Base-by-base conservation (phyloP, 2,888 invertebrate species). In the Amphimallon solstitiale region DNA sequence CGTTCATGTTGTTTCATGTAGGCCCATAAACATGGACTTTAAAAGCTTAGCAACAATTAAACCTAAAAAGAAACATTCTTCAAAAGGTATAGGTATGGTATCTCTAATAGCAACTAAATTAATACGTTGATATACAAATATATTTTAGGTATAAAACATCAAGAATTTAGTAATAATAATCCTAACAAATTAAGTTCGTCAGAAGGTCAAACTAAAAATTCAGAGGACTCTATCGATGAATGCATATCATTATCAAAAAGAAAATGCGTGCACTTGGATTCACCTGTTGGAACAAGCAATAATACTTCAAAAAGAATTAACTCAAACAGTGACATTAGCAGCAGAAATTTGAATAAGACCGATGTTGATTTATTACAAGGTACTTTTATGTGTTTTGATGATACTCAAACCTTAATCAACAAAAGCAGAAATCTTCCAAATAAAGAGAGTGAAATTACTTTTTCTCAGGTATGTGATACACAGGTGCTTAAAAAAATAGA, bases 401-500 rank as follows among this genome's bases (percentile, higher is more conserved):
- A 65, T 45, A 68, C 68, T 0, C 68, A 65, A 62, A 49, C 45
- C 2, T 62, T 68, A 49, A 46, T 68, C 15, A 29, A 45, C 6
- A 17, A 15, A 34, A 49, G 14, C 14, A 43, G 34, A 17, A 35
- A 45, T 15, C 1, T 4, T 34, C 43, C 45, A 51, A 61, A 59
- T 2, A 56, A 29, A 6, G 15, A 12, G 40, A 34, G 12, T 6
- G 17, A 17, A 15, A 7, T 10, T 10, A 46, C 67, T 2, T 72
- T 70, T 38, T 71, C 75, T 19, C 78, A 79, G 63, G 71, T 79
- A 61, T 77, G 77, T 63, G 65, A 71, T 54, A 76, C 75, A 1
- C 78, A 78, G 74, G 68, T 74, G 12, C 66, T 76, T 14, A 72
- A 75, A 29, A 73, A 78, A 69, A 71, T 79, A 21, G 76, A 78